Evolutionary conservation across 1,140 invertebrate species (phyloP).

Genomic region (Leptopilina boulardi): DNA sequence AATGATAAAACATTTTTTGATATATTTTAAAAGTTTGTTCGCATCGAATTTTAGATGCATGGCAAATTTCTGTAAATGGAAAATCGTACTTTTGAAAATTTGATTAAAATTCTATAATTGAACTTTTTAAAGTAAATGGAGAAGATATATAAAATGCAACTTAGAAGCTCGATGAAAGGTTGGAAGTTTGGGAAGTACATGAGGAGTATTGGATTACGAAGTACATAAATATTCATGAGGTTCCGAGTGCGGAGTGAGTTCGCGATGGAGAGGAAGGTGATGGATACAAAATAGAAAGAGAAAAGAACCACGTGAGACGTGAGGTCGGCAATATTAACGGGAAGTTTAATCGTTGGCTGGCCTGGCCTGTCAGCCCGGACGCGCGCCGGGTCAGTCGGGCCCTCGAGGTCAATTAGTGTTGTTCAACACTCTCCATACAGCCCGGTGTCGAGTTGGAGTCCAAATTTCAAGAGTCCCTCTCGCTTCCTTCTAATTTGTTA

Average conservation of each 20-base stretch:
- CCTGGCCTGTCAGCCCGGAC: slow-evolving; percentile 71
- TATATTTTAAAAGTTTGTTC: too few relatives aligned
- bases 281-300: slow-evolving; percentile 41
- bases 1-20: too few relatives aligned
- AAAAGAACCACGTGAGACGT: slow-evolving; percentile 47
- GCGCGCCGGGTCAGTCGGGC: slow-evolving; percentile 72
- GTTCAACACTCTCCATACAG: slow-evolving; percentile 72
- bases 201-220: slow-evolving; percentile 56
- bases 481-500: slow-evolving; percentile 48
- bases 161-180: slow-evolving; percentile 32
- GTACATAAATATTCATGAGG: slow-evolving; percentile 68
- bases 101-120: neutral
- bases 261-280: slow-evolving; percentile 39
- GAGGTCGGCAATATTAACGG: slow-evolving; percentile 71
- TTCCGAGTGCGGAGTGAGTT: slow-evolving; percentile 41
- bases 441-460: slow-evolving; percentile 52
- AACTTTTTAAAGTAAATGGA: too few relatives aligned
- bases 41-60: too few relatives aligned
- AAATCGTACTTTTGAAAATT: neutral
- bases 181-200: slow-evolving; percentile 38
- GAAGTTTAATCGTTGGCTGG: slow-evolving; percentile 73
- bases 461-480: slow-evolving; percentile 52
- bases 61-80: too few relatives aligned
- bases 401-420: slow-evolving; percentile 74
- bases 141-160: slow-evolving; percentile 6